phyloP scores from a whole-genome alignment of 2,113 vertebrate species.

The Neodontobutis hainanensis region DNA sequence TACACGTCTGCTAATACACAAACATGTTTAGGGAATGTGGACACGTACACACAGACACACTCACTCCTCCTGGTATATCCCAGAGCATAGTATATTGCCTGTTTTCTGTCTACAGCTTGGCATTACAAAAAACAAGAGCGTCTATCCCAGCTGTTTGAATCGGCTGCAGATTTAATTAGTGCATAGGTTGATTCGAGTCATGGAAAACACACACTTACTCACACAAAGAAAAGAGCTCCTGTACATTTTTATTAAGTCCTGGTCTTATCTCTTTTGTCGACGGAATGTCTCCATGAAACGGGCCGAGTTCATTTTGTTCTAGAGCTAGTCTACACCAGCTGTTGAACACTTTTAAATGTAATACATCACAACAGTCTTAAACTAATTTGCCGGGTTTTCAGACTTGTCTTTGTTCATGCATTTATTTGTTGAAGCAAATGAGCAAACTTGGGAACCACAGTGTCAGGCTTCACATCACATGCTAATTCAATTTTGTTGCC shows the following conservation, averaged over 20 bases:
- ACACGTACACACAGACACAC: constrained; percentile 11
- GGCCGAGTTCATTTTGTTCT: constrained; percentile 26
- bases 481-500: constrained; percentile 3
- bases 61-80: constrained; percentile 41
- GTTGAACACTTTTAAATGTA: constrained; percentile 27
- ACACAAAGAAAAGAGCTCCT: constrained; percentile 35
- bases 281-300: constrained; percentile 50
- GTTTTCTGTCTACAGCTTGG: constrained; percentile 44
- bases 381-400: constrained; percentile 16
- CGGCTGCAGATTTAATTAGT: constrained; percentile 71
- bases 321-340: constrained; percentile 26
- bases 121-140: constrained; percentile 64
- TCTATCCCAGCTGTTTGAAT: constrained; percentile 62
- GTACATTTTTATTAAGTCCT: constrained; percentile 48
- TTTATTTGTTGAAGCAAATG: constrained; percentile 6
- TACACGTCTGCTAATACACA: constrained; percentile 52
- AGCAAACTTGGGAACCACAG: background rate
- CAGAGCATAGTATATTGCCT: constrained; percentile 43
- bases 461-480: constrained; percentile 9
- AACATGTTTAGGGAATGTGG: constrained; percentile 23
- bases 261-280: constrained; percentile 62
- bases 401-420: constrained; percentile 13
- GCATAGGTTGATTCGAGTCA: constrained; percentile 69
- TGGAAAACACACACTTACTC: constrained; percentile 33
- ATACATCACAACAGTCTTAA: constrained; percentile 38